Conservation (phyloP, 2,113 vertebrate species). For the Cyanoliseus patagonus region DNA sequence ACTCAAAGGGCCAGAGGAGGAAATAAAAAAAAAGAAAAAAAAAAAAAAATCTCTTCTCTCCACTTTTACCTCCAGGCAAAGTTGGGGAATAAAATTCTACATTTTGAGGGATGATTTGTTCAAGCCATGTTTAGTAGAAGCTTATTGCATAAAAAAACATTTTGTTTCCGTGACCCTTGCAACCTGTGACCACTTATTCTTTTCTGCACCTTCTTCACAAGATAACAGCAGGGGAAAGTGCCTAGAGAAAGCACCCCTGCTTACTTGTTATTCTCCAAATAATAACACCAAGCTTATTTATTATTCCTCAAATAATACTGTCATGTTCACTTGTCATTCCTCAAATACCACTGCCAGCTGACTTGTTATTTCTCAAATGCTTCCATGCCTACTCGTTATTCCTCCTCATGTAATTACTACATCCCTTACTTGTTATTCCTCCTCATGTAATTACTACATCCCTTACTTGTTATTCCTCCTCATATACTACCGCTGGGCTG, state of each 20-base stretch:
- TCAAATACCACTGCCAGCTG: slow-evolving; percentile 50
- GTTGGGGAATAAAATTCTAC: slow-evolving; percentile 87
- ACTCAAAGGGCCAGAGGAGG: slow-evolving; percentile 81
- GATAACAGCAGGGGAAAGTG: background rate
- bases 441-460: slow-evolving; percentile 64
- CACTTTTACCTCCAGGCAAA: slow-evolving; percentile 88
- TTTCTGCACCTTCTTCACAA: slow-evolving; percentile 45
- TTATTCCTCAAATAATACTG: slow-evolving; percentile 70
- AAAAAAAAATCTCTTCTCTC: slow-evolving; percentile 81
- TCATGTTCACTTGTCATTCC: slow-evolving; percentile 64
- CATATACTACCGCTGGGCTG: slow-evolving; percentile 40
- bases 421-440: slow-evolving; percentile 64
- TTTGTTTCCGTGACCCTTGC: slow-evolving; percentile 68
- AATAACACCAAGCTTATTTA: slow-evolving; percentile 50
- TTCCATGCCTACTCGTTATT: slow-evolving; percentile 46
- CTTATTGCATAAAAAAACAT: slow-evolving; percentile 74
- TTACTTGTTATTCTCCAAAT: slow-evolving; percentile 69
- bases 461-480: slow-evolving; percentile 65
- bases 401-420: slow-evolving; percentile 60
- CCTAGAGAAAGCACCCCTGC: slow-evolving; percentile 30
- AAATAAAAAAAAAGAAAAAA: slow-evolving; percentile 7
- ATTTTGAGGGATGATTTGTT: slow-evolving; percentile 84
- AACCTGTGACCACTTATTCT: slow-evolving; percentile 69
- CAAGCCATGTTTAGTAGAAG: slow-evolving; percentile 78
- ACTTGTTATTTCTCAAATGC: slow-evolving; percentile 66